Percentiles rank a stretch among this genome's conserved stretches.
These are phyloP conservation scores for Larimichthys polyactis DNA, from an alignment of 2,113 vertebrate species.

Conservation along the genomic window DNA sequence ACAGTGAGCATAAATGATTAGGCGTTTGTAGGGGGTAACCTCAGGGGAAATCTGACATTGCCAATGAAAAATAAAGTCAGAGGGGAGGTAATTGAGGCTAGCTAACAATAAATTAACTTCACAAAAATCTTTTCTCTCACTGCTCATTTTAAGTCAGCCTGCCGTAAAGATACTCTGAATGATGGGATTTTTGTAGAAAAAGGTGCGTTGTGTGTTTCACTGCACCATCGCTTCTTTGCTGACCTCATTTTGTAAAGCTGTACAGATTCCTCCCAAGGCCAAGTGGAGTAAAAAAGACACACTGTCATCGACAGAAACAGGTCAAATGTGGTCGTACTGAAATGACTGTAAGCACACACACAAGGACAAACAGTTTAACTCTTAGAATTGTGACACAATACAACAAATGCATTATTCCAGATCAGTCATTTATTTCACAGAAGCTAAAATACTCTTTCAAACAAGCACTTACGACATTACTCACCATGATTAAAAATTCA, in stretches of 20 bases:
- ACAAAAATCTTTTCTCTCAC: conserved; percentile 24
- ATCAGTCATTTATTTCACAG: conserved; percentile 5
- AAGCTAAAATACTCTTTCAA: background rate
- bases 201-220: conserved; percentile 57
- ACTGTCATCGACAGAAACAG: conserved; percentile 23
- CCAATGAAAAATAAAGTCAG: conserved; percentile 28
- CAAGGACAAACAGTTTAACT: no score
- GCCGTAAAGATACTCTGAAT: conserved; percentile 8
- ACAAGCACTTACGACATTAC: conserved; percentile 2
- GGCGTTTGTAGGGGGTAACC: conserved; percentile 4
- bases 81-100: conserved; percentile 16
- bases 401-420: background rate
- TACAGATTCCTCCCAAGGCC: conserved; percentile 71
- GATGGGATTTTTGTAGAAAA: conserved; percentile 15
- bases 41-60: conserved; percentile 34
- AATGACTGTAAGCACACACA: background rate
- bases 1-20: background rate
- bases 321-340: conserved; percentile 31
- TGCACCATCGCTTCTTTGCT: conserved; percentile 65
- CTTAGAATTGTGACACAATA: no score
- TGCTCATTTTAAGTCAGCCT: conserved; percentile 16
- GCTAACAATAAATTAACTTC: conserved; percentile 33
- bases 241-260: conserved; percentile 78
- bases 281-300: conserved; percentile 54
- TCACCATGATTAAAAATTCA: conserved; percentile 7